Conservation (phyloP, 1,140 invertebrate species). For the Helicoverpa armigera region DNA sequence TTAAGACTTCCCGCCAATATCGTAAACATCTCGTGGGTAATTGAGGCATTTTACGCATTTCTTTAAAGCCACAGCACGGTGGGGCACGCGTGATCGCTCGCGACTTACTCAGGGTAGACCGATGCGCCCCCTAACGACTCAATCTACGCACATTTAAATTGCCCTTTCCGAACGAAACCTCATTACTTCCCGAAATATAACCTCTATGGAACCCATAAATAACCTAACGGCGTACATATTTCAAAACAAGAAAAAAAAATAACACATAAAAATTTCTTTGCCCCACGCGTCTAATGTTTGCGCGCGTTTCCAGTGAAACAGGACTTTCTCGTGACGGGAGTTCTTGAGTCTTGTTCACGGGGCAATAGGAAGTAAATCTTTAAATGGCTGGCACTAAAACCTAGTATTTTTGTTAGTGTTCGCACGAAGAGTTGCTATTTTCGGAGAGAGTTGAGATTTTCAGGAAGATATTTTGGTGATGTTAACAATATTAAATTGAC, state of each 20-base stretch:
- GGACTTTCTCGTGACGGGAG: constrained; percentile 19
- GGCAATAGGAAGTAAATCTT: neutral
- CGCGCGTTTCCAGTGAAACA: constrained; percentile 67
- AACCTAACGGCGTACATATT: constrained; percentile 85
- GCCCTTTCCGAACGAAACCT: constrained; percentile 84
- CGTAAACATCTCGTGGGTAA: constrained; percentile 2
- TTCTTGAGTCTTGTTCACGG: neutral
- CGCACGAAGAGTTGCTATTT: no score
- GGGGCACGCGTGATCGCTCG: constrained; percentile 55
- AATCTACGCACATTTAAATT: constrained; percentile 84
- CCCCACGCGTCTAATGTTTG: constrained; percentile 77
- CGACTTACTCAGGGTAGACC: constrained; percentile 51
- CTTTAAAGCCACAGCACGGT: constrained; percentile 48
- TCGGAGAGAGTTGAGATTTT: no score
- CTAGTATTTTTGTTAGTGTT: no score
- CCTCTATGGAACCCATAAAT: constrained; percentile 85
- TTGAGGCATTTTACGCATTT: constrained; percentile 30
- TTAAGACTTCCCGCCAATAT: constrained; percentile 12
- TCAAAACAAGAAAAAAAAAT: constrained; percentile 85
- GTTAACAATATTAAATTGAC: no score
- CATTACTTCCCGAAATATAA: constrained; percentile 85
- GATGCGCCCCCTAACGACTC: constrained; percentile 75
- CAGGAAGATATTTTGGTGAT: no score
- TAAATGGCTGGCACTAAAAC: neutral
- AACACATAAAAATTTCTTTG: constrained; percentile 85